A percentile compares a stretch with the other conserved stretches of the same genome.
phyloP scores from a whole-genome alignment of 2,113 vertebrate species.

The Spea bombifrons region DNA sequence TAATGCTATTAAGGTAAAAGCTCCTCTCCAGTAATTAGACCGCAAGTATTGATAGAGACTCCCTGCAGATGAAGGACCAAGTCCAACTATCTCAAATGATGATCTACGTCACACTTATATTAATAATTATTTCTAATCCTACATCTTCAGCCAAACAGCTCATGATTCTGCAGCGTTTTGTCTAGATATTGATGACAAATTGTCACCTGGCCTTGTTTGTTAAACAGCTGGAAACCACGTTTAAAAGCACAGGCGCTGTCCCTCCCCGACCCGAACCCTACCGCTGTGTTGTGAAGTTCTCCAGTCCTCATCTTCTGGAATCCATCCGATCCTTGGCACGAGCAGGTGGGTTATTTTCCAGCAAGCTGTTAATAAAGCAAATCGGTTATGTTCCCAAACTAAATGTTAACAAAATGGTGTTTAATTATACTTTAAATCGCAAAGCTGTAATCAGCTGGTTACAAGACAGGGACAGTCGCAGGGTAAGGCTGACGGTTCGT shows the following conservation, averaged over 20 bases:
- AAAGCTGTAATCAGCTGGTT: too few species aligned
- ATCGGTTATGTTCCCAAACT: background rate
- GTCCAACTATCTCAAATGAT: too few species aligned
- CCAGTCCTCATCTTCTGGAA: constrained; percentile 84
- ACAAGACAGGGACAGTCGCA: too few species aligned
- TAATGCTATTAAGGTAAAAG: too few species aligned
- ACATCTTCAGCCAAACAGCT: too few species aligned
- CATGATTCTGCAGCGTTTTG: background rate
- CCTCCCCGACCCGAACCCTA: constrained; percentile 70
- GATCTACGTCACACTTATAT: too few species aligned
- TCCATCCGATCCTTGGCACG: constrained; percentile 78
- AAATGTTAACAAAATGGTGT: background rate
- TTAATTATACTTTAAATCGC: background rate
- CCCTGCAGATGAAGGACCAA: too few species aligned
- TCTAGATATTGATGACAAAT: background rate
- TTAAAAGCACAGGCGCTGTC: constrained; percentile 68
- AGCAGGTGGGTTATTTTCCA: constrained; percentile 66
- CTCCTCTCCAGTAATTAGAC: too few species aligned
- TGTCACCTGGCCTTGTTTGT: background rate
- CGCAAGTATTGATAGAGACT: too few species aligned
- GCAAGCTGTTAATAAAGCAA: background rate
- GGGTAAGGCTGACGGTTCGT: too few species aligned
- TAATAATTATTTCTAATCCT: too few species aligned
- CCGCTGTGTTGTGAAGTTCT: constrained; percentile 82
- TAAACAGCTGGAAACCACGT: constrained; percentile 83